These are phyloP conservation scores for Turdus rufiventris DNA, from an alignment of 2,113 vertebrate species.

Conservation along the genomic window DNA sequence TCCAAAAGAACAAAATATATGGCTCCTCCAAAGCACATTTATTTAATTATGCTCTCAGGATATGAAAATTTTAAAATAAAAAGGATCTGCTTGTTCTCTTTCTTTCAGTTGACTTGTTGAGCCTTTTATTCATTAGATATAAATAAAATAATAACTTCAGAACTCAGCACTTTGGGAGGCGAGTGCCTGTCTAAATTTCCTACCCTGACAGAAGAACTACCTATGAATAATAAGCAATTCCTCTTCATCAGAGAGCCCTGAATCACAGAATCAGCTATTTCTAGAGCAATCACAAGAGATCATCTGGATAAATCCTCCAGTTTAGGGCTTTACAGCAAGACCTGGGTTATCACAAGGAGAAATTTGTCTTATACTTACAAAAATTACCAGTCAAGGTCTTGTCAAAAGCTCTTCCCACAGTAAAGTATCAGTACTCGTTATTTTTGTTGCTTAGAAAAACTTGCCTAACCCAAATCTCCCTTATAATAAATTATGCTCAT, in stretches of 20 bases:
- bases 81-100: background rate
- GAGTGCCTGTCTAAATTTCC: background rate
- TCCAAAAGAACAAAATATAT: background rate
- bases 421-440: background rate
- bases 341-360: background rate
- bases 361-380: background rate
- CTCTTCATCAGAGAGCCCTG: background rate
- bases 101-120: background rate
- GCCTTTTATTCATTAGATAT: background rate
- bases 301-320: background rate
- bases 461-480: background rate
- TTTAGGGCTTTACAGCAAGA: background rate
- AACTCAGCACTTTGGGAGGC: background rate
- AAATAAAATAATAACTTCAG: background rate
- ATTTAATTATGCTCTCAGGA: background rate
- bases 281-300: background rate
- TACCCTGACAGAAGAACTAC: background rate
- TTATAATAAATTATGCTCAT: background rate
- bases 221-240: background rate
- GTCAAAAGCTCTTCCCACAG: background rate
- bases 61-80: background rate
- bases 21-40: background rate
- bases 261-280: background rate
- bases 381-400: background rate
- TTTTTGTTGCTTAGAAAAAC: background rate